Evolutionary conservation across 2,113 vertebrate species (phyloP).

Genomic region (Hemiprocne comata): DNA sequence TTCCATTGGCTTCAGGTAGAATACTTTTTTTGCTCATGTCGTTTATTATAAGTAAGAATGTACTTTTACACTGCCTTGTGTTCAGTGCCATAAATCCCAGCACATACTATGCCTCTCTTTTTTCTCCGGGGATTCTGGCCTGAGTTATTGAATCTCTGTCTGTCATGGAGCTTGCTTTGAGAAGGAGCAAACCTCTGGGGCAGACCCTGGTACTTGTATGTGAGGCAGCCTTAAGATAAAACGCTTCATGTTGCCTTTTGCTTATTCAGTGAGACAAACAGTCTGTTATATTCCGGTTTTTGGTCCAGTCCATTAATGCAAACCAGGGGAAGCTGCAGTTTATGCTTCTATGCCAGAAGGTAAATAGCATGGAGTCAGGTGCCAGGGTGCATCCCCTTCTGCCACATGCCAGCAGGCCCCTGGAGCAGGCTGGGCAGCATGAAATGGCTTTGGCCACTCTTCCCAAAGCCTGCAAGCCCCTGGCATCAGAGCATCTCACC

Average conservation of each 20-base stretch:
- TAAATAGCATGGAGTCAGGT: fast-evolving
- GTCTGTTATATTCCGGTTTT: background rate
- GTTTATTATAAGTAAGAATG: slow-evolving; percentile 12
- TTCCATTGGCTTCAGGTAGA: slow-evolving; percentile 53
- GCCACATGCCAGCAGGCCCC: fast-evolving
- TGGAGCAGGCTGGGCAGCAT: background rate
- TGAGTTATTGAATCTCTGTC: background rate
- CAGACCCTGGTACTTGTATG: background rate
- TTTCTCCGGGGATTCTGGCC: background rate
- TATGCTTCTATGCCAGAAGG: background rate
- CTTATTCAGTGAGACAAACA: background rate
- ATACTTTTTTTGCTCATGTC: slow-evolving; percentile 4
- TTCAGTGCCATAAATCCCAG: background rate
- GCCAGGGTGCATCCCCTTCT: background rate
- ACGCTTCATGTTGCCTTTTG: background rate
- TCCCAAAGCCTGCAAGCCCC: background rate
- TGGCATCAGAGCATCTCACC: too few relatives aligned
- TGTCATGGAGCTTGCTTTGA: background rate
- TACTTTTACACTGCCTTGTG: slow-evolving; percentile 15
- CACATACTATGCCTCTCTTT: background rate
- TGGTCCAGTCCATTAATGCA: background rate
- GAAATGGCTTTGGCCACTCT: background rate
- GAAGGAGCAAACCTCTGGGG: slow-evolving; percentile 18
- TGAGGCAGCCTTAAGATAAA: background rate
- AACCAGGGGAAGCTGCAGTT: background rate